Evolutionary conservation across 1,140 invertebrate genomes (phyloP), one percentile per base, ranked within the genome.

Genomic region (Drosophila oshimai): DNA sequence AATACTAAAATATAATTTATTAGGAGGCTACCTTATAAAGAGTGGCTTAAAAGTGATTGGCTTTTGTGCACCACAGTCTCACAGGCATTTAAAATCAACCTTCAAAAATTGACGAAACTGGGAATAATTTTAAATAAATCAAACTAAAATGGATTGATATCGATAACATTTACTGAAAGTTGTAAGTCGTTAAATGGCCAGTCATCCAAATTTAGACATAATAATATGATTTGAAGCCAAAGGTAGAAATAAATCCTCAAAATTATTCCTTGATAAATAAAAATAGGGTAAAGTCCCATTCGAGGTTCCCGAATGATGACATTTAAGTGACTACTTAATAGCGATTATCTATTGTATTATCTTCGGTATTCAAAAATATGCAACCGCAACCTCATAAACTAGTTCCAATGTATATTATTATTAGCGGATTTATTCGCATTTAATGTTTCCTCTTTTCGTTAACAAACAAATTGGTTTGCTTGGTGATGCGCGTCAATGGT

Each of bases 241-340:
- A 51, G 1, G 28, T 3, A 18, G 15, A 20, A 26, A 15, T 7
- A 17, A 12, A 6, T 13, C 12, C 24, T 2, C 1, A 29, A 12
- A 64, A 33, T 6, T 18, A 34, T 18, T 50, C 6, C 9, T 6
- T 28, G 3, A 13, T 3, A 5, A 6, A 4, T 3, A 4, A 28
- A 20, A 44, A 26, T 39, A 39, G 34, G 12, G 42, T 61, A 46
- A 24, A 17, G 6, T 26, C 55, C 2, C 13, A 26, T 61, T 64
- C 22, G 54, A 22, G 22, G 28, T 20, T 5, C 4, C n/a, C 15
- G 36, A 44, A 33, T 26, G 3, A 7, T 39, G 60, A 20, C 34
- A 65, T 65, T 64, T 65, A 34, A 65, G 20, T 15, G 42, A 65
- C 61, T 64, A 50, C 42, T 41, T 65, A 49, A 39, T 41, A 31